Percentiles rank a stretch among this genome's conserved stretches.
Conservation (phyloP, 1,140 invertebrate genomes). For the Pachyrhynchus sulphureomaculatus region DNA sequence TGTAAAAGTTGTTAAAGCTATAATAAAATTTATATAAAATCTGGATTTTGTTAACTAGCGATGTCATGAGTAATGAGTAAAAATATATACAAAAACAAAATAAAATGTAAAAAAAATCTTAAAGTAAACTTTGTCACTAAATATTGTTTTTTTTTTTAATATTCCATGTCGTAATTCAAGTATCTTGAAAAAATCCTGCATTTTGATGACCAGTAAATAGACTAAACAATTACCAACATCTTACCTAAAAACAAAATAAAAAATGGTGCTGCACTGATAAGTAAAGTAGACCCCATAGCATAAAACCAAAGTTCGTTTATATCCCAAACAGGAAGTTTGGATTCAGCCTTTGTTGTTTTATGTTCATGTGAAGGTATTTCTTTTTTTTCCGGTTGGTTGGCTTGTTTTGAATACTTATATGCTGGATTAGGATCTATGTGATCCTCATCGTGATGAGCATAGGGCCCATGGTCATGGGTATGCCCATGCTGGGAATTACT, state of each 20-base stretch:
- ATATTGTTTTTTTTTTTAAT: too few relatives aligned
- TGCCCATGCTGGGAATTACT: neutral
- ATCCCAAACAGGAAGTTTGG: slow-evolving; percentile 31
- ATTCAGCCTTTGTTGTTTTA: slow-evolving; percentile 7
- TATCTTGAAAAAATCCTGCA: too few relatives aligned
- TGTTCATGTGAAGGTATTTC: slow-evolving; percentile 14
- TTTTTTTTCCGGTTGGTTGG: slow-evolving; percentile 57
- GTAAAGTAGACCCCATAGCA: slow-evolving; percentile 83
- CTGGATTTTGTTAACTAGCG: too few relatives aligned
- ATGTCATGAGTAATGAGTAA: too few relatives aligned
- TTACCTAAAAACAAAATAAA: slow-evolving; percentile 74
- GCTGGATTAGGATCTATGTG: slow-evolving; percentile 60
- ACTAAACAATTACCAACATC: too few relatives aligned
- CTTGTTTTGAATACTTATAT: slow-evolving; percentile 74
- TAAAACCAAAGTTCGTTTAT: slow-evolving; percentile 69
- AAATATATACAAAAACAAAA: too few relatives aligned
- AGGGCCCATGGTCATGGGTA: neutral
- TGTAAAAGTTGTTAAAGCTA: too few relatives aligned
- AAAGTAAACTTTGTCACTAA: too few relatives aligned
- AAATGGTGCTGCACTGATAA: slow-evolving; percentile 93
- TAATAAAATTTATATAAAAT: too few relatives aligned
- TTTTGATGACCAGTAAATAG: too few relatives aligned
- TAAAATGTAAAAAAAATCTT: too few relatives aligned
- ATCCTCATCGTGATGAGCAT: slow-evolving; percentile 40
- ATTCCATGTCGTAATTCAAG: too few relatives aligned